phyloP scores from a whole-genome alignment of 2,888 invertebrate species.

The Slavum lentiscoides region DNA sequence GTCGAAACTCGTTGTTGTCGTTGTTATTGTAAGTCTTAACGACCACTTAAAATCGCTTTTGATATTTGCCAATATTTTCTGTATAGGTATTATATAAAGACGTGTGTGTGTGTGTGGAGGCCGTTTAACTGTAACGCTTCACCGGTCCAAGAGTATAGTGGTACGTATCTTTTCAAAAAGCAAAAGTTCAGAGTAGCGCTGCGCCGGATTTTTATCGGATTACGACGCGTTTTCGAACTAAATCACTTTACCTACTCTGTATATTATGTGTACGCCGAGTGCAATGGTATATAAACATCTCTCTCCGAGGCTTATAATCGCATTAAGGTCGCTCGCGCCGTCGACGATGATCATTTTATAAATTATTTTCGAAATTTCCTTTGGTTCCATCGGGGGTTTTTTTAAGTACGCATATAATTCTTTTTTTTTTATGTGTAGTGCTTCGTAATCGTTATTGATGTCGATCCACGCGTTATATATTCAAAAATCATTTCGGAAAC shows the following conservation, averaged over 20 bases:
- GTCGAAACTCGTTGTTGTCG: neutral
- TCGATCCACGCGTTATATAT: too few relatives aligned
- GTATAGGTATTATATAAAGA: neutral
- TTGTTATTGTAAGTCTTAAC: neutral
- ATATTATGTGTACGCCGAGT: too few relatives aligned
- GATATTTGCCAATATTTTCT: conserved; percentile 10
- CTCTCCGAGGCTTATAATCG: conserved; percentile 11
- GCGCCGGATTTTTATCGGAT: conserved; percentile 12
- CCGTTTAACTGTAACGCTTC: neutral
- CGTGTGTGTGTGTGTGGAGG: neutral
- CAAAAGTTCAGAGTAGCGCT: conserved; percentile 7
- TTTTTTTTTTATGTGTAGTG: neutral
- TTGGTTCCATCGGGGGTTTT: neutral
- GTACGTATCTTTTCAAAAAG: neutral
- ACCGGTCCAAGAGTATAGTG: neutral
- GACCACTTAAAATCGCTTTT: neutral
- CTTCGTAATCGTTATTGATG: neutral
- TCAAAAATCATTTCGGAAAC: too few relatives aligned
- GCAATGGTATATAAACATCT: neutral
- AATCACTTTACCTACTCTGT: neutral
- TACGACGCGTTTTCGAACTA: conserved; percentile 26
- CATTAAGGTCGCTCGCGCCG: neutral
- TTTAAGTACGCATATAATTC: neutral
- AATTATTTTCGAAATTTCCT: neutral
- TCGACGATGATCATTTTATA: conserved; percentile 7